Evolutionary conservation across 1,140 invertebrate species (phyloP).

Genomic region (Melanaphis sacchari): DNA sequence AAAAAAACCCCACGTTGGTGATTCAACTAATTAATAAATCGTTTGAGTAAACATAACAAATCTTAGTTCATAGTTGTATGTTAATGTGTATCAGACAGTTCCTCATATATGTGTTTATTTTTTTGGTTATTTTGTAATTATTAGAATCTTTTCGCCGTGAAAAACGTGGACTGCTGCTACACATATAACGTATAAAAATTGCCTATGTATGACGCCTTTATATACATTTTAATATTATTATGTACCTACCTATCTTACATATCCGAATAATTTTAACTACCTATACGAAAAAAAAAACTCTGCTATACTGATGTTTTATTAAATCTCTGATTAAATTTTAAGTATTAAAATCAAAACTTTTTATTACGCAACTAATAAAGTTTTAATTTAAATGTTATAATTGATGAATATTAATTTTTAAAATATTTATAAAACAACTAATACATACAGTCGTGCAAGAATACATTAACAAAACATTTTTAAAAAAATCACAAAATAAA

Average conservation of each 20-base stretch:
- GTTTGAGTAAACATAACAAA: too few relatives aligned
- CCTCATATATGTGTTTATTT: too few relatives aligned
- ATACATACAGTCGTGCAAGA: too few relatives aligned
- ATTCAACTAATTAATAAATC: too few relatives aligned
- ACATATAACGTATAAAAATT: neutral
- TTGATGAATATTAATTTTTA: neutral
- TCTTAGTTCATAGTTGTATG: too few relatives aligned
- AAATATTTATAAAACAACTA: neutral
- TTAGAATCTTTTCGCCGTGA: neutral
- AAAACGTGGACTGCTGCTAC: neutral
- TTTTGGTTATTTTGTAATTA: too few relatives aligned
- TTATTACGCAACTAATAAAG: neutral
- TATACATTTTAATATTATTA: neutral
- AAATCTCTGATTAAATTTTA: neutral
- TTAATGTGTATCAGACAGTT: too few relatives aligned
- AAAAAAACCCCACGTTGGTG: neutral
- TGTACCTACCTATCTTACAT: too few relatives aligned
- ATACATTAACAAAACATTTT: neutral
- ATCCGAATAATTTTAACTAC: neutral
- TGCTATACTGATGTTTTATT: neutral
- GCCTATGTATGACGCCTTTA: neutral
- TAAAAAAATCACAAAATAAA: neutral
- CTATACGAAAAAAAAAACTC: neutral
- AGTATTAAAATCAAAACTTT: neutral
- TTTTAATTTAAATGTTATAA: neutral